Base-by-base conservation (phyloP, 1,140 invertebrate species). In the Thrips palmi region DNA sequence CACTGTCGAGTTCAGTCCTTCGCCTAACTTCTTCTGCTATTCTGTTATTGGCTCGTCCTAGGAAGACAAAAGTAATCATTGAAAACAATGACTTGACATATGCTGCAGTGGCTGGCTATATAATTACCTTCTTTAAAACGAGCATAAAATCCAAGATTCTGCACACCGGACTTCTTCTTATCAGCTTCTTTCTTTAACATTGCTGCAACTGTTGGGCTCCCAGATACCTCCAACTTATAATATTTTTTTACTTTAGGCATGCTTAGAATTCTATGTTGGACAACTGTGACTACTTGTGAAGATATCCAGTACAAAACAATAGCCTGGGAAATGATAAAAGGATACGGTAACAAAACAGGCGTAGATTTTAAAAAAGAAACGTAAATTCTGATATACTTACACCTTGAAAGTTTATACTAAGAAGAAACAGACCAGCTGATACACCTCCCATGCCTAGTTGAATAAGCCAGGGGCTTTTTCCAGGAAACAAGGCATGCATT, bases 291-390 rank as follows among this genome's bases (percentile, higher is more conserved):
- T n/a, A 79, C 63, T 55, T 97, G 97, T 37, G 73, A 81, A 19
- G 78, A 74, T 21, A 70, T 63, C 92, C 92, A 97, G 53, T 97
- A 97, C 25, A 77, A 74, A 17, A 89, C 60, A 49, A 97, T 74
- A 11, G 80, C 86, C 74, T 76, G 47, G n/a, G 57, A 55, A 46
- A 41, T 43, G 45, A 44, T 21, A 40, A 30, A 30, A 20, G 41
- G 25, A 35, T 25, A 35, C 30, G 12, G 40, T 33, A 10, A 1
- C 25, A 6, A 40, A 17, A 33, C 43, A 41, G 10, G 32, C 39
- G 30, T 39, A 29, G 18, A 14, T 33, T 32, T 11, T 31, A 20
- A 39, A 33, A 21, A 29, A 28, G 19, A 28, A 14, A 40, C 22
- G 3, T 14, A 36, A 6, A 15, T 37, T 12, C 8, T 15, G 11